Evolutionary conservation across 1,140 invertebrate species (phyloP).

Genomic region (Tyrophagus putrescentiae): DNA sequence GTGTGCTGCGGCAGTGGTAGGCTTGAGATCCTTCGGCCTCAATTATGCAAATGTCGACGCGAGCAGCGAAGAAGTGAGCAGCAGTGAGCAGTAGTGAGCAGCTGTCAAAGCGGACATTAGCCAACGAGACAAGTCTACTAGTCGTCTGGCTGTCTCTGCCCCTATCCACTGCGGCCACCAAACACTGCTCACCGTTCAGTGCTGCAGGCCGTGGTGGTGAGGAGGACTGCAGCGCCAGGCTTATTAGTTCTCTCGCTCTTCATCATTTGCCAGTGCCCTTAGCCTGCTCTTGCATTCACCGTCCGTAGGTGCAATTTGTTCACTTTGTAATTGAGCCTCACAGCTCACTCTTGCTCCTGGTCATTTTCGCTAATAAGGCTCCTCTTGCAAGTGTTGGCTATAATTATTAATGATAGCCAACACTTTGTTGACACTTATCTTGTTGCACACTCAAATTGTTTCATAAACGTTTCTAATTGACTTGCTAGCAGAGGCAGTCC

Average conservation of each 20-base stretch:
- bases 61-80: no score
- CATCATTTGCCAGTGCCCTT: no score
- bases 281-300: neutral
- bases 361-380: neutral
- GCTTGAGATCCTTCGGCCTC: constrained; percentile 7
- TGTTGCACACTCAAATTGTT: constrained; percentile 18
- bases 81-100: neutral
- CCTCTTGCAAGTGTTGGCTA: constrained; percentile 13
- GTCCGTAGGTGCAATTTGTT: constrained; percentile 10
- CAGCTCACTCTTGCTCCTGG: neutral
- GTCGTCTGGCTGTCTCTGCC: no score
- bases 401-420: constrained; percentile 13
- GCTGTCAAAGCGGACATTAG: neutral
- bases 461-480: constrained; percentile 17
- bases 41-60: constrained; percentile 16
- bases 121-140: constrained; percentile 13
- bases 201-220: no score
- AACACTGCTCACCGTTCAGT: no score
- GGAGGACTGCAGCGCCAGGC: no score
- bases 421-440: constrained; percentile 16
- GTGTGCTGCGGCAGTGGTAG: no score
- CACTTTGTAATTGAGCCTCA: constrained; percentile 7
- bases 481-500: neutral
- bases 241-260: no score
- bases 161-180: no score